phyloP scores from a whole-genome alignment of 2,113 vertebrate species.

The Zosterops pallidus region DNA sequence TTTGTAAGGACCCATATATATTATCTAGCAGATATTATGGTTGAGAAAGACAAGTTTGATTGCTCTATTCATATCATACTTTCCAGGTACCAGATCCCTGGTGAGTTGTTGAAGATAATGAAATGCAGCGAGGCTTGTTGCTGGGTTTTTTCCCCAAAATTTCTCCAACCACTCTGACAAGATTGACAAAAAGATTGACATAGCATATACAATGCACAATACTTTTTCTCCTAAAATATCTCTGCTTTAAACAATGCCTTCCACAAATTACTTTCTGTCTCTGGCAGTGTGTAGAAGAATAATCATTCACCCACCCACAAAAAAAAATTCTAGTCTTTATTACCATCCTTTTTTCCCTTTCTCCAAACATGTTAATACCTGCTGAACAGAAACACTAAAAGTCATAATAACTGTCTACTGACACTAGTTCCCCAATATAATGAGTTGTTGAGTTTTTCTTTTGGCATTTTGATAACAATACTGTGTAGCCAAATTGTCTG shows the following conservation, averaged over 20 bases:
- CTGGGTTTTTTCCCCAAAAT: not conserved
- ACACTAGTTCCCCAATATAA: not conserved
- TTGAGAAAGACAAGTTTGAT: not conserved
- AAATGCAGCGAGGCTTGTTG: not conserved
- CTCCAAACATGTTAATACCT: conserved; percentile 17
- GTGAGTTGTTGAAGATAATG: not conserved
- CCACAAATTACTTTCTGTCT: not conserved
- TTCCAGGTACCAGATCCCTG: not conserved
- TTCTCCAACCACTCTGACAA: not conserved
- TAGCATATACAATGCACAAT: not conserved
- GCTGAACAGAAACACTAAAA: conserved; percentile 22
- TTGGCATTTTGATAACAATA: conserved; percentile 33
- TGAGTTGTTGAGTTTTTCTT: not conserved
- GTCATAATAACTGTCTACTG: not conserved
- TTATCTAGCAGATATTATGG: not conserved
- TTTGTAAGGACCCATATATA: not conserved
- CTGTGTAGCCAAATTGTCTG: conserved; percentile 1
- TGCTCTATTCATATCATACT: not conserved
- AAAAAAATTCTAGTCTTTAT: conserved; percentile 28
- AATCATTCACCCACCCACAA: conserved; percentile 1
- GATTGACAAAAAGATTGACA: not conserved
- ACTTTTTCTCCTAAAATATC: conserved; percentile 14
- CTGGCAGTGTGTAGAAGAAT: not conserved
- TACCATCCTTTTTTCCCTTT: not conserved
- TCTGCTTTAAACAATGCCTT: conserved; percentile 24